Base-by-base conservation (phyloP, 2,113 vertebrate genomes). In the Anolis sagrei region DNA sequence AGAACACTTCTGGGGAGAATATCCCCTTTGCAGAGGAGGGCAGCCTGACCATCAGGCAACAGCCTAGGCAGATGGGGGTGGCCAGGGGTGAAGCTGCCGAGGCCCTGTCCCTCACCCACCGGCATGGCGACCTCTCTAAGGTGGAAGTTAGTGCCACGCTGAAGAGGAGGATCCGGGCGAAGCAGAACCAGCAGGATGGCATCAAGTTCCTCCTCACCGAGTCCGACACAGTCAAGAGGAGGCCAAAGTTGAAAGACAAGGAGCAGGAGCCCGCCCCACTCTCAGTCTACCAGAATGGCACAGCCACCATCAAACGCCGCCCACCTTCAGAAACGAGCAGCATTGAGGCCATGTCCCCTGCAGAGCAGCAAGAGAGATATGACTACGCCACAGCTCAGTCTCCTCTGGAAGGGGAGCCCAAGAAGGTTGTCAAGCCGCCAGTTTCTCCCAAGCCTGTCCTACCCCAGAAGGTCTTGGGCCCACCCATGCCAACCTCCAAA, bases 371-470 rank as follows among this genome's bases (percentile, higher is more conserved):
- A 48, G 96, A 97, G n/a, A 97, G 97, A 62, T 83, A 91, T 0
- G 97, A 97, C 48, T 91, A 96, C 1, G 11, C 69, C 4, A 34
- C 44, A 1, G 3, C 44, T 1, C 77, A 91, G 34, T 92, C 91
- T 0, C 95, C 89, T 19, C 88, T 91, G 7, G 89, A 90, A 2
- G 90, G 92, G 0, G 97, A 97, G 88, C 94, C 96, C 80, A 97
- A 97, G 83, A 98, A 97, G 91, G 95, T 96, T 1, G 91, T 95
- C 90, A 99, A 98, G 92, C 98, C 98, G 0, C 98, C 98, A 0
- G 98, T 99, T 54, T 99, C 98, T 39, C 98, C 98, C 11, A 99
- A 99, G 84, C 98, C 98, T 0, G 89, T 98, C 7, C 94, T 98
- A 89, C 95, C 96, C 1, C 98, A 94, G 90, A 98, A 97, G 95